Evolutionary conservation across 2,797 vertebrate genomes (phyloP).

Genomic region (Chrysocyon brachyurus): DNA sequence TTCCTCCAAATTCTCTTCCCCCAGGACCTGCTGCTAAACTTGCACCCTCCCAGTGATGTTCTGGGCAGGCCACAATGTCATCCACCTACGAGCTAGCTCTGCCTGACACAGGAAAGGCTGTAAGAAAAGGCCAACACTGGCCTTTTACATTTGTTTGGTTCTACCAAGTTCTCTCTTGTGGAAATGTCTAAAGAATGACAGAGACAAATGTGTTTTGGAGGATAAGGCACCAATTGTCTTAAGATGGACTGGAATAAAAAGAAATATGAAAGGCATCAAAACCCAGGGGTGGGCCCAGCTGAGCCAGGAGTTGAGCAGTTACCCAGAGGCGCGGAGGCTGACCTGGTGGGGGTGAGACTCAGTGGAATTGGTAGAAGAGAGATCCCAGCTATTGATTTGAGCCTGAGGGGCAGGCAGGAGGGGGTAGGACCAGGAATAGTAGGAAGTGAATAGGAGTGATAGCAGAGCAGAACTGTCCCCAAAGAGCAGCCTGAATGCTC

Average conservation of each 20-base stretch:
- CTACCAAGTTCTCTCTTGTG: background rate
- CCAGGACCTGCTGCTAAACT: background rate
- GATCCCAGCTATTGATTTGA: background rate
- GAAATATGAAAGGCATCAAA: background rate
- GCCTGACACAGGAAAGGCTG: background rate
- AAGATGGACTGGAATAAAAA: background rate
- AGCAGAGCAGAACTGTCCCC: no score
- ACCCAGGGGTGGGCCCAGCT: background rate
- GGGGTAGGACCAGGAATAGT: background rate
- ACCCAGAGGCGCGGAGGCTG: background rate
- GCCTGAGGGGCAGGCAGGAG: background rate
- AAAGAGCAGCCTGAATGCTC: background rate
- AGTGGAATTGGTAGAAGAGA: background rate
- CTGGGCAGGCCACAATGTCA: rapidly evolving
- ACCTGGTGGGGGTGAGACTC: no score
- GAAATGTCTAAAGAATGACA: background rate
- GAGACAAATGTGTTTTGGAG: background rate
- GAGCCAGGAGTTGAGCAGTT: background rate
- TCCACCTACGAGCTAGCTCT: background rate
- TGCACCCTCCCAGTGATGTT: background rate
- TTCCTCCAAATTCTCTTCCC: background rate
- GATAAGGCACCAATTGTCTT: background rate
- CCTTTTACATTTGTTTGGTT: background rate
- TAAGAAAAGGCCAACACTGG: no score
- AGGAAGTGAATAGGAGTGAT: background rate